Evolutionary conservation across 1,140 invertebrate genomes (phyloP).

Genomic region (Oedothorax gibbosus): DNA sequence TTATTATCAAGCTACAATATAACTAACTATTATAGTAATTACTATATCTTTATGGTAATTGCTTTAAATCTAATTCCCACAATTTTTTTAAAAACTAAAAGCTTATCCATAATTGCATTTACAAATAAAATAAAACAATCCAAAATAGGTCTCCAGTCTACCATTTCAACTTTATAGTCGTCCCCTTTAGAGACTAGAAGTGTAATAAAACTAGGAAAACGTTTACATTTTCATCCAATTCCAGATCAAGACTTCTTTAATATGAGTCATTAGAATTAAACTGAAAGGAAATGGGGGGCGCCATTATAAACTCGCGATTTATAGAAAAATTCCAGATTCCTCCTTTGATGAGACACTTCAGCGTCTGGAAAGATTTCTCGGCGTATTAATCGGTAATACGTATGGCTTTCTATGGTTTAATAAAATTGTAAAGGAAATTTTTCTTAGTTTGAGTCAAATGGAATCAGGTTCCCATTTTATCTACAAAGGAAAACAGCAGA

Average conservation of each 20-base stretch:
- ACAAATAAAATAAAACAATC: too few relatives aligned
- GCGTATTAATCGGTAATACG: neutral
- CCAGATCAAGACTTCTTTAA: neutral
- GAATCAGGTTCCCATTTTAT: too few relatives aligned
- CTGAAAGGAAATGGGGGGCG: neutral
- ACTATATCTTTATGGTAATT: too few relatives aligned
- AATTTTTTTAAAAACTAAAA: too few relatives aligned
- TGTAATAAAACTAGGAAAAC: constrained; percentile 20
- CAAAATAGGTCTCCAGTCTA: neutral
- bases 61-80: too few relatives aligned
- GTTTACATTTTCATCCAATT: constrained; percentile 19
- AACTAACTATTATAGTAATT: too few relatives aligned
- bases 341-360: neutral
- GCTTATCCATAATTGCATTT: too few relatives aligned
- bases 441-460: too few relatives aligned
- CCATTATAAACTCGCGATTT: constrained; percentile 17
- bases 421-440: too few relatives aligned
- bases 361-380: neutral
- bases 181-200: neutral
- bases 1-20: too few relatives aligned
- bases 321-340: constrained; percentile 16
- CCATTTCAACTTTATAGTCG: neutral
- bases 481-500: too few relatives aligned
- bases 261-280: constrained; percentile 7
- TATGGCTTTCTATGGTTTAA: too few relatives aligned